Percentiles rank a stretch among this genome's conserved stretches.
Evolutionary conservation across 2,888 invertebrate genomes (phyloP).

Genomic region (Tenthredo scrophulariae): DNA sequence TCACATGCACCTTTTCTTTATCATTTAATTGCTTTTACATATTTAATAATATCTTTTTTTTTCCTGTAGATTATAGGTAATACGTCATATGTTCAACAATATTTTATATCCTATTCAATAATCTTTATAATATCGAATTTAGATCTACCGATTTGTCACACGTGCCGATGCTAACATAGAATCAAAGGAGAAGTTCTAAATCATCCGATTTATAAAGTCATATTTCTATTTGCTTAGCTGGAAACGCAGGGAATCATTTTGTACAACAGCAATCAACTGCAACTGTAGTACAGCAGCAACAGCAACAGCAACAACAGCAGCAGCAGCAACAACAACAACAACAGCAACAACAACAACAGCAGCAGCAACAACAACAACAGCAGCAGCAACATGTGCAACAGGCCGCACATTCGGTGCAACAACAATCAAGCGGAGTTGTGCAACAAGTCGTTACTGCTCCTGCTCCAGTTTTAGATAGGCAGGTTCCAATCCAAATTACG

Average conservation of each 20-base stretch:
- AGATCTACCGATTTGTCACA: background rate
- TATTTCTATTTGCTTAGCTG: constrained; percentile 49
- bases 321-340: constrained; percentile 57
- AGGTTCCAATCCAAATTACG: constrained; percentile 84
- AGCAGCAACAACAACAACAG: constrained; percentile 63
- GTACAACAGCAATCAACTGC: constrained; percentile 63
- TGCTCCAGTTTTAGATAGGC: constrained; percentile 79
- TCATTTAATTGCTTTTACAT: background rate
- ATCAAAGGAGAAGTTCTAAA: background rate
- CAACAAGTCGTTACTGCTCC: constrained; percentile 73
- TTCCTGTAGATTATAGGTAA: background rate
- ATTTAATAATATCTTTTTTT: background rate
- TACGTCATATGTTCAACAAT: background rate
- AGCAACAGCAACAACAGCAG: constrained; percentile 63
- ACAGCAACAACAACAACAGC: constrained; percentile 59
- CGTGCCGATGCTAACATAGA: background rate
- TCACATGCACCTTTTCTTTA: background rate
- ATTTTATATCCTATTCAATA: background rate
- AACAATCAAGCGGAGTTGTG: constrained; percentile 64
- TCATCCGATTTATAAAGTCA: background rate
- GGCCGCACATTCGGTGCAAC: constrained; percentile 64
- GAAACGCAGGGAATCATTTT: constrained; percentile 68
- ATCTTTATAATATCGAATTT: background rate
- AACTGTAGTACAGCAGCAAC: constrained; percentile 59
- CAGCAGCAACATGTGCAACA: constrained; percentile 64